phyloP scores from a whole-genome alignment of 2,797 vertebrate species.

The Bradypus variegatus region DNA sequence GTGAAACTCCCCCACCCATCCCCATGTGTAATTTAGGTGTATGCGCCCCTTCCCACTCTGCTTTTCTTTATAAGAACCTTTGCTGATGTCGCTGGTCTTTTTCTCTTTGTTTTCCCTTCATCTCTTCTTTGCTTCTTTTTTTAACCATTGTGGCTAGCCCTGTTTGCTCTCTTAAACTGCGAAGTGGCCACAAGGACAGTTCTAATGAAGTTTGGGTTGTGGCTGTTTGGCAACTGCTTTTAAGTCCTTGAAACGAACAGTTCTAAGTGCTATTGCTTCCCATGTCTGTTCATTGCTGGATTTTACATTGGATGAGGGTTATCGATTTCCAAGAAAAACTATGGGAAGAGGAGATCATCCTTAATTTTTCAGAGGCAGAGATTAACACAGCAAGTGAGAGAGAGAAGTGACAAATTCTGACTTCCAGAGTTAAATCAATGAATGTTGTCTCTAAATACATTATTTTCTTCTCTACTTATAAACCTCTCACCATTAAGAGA shows the following conservation, averaged over 20 bases:
- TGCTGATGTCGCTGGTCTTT: background rate
- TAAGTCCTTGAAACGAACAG: conserved; percentile 17
- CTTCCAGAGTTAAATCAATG: background rate
- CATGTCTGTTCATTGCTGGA: background rate
- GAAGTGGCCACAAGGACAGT: background rate
- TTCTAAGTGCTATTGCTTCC: background rate
- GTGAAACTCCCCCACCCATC: conserved; percentile 25
- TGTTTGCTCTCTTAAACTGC: background rate
- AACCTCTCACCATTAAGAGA: background rate
- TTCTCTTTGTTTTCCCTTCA: background rate
- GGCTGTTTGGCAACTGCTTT: background rate
- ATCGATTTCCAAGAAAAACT: background rate
- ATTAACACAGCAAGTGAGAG: background rate
- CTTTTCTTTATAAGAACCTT: conserved; percentile 7
- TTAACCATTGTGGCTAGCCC: background rate
- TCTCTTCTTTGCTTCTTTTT: background rate
- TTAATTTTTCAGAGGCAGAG: conserved; percentile 22
- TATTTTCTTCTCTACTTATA: background rate
- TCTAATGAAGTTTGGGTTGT: background rate
- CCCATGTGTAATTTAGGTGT: conserved; percentile 33
- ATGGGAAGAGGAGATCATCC: background rate
- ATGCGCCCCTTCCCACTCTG: background rate
- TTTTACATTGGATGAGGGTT: background rate
- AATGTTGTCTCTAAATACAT: background rate
- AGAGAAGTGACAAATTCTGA: background rate